Base-by-base conservation (phyloP, 1,140 invertebrate genomes). In the Diorhabda sublineata region DNA sequence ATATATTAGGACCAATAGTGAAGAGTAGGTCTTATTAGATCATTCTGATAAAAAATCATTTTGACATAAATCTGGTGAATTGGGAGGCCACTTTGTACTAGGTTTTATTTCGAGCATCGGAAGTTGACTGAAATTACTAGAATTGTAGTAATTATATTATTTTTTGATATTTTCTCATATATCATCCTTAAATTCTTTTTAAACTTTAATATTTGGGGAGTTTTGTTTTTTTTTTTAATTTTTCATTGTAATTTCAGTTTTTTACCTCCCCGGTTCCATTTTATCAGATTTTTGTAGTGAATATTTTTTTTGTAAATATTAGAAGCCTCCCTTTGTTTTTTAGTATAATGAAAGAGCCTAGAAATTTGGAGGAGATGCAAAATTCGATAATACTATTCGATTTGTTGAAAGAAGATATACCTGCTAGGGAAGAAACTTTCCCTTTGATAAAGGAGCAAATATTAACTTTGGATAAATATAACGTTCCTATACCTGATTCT, bases 401-500 rank as follows among this genome's bases (percentile, higher is more conserved):
- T 64, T 83, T 84, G 62, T 81, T 93, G 42, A 82, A 86, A 41
- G 75, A 79, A 45, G 91, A 92, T 76, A 82, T 88, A 71, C 75
- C 82, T 2, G 68, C 76, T 11, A 83, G 87, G 66, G 89, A 92
- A 80, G 83, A 85, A 69, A 86, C 88, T 71, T 92, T 94, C 77
- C 85, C 87, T 3, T 85, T 86, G 3, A 88, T 93, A 56, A 82
- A 84, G 60, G 91, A 93, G 56, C 87, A 92, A 78, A 90, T 91
- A 82, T 80, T 81, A 52, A 88, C 87, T 71, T 79, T 94, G 71
- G 87, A 84, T 63, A 92, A 92, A 77, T 91, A 91, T 76, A 84
- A 87, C 69, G 84, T 87, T 2, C 82, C 85, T 59, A 64, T 90
- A 59, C 80, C 84, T 57, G 80, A 83, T 6, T 84, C 90, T 71